A percentile compares a stretch with the other conserved stretches of the same genome.
Evolutionary conservation across 2,113 vertebrate species (phyloP).

Genomic region (Acinonyx jubatus): DNA sequence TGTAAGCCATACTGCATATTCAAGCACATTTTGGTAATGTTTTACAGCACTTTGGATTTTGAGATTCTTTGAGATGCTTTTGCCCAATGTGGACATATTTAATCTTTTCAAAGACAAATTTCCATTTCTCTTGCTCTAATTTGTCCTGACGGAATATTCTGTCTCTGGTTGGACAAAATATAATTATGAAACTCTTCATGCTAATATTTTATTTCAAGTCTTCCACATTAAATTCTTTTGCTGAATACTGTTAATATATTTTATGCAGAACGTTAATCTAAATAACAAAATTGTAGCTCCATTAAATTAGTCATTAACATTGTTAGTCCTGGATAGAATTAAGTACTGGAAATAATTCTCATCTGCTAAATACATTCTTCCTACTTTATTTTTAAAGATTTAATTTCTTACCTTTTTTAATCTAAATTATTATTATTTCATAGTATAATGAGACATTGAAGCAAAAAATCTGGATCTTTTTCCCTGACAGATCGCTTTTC

Average conservation of each 20-base stretch:
- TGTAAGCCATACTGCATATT: constrained; percentile 62
- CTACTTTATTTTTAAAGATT: constrained; percentile 74
- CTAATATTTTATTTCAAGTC: constrained; percentile 75
- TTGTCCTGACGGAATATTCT: constrained; percentile 54
- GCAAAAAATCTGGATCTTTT: constrained; percentile 58
- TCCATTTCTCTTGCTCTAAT: constrained; percentile 56
- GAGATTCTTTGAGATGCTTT: constrained; percentile 51
- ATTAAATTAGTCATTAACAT: constrained; percentile 80
- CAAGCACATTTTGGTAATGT: constrained; percentile 62
- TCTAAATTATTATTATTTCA: constrained; percentile 68
- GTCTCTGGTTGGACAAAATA: constrained; percentile 19
- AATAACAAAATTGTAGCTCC: constrained; percentile 75
- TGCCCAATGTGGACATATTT: constrained; percentile 46
- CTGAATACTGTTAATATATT: constrained; percentile 75
- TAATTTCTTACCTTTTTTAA: constrained; percentile 68
- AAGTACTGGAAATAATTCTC: constrained; percentile 72
- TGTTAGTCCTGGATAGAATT: constrained; percentile 76
- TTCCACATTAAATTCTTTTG: constrained; percentile 69
- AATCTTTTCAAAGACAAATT: constrained; percentile 67
- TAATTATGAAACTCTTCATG: constrained; percentile 48
- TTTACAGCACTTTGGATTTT: constrained; percentile 51
- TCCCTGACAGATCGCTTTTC: constrained; percentile 62
- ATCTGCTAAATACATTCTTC: constrained; percentile 64
- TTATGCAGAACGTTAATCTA: constrained; percentile 75
- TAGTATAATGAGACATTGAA: constrained; percentile 28